Conservation (phyloP, 2,797 vertebrate genomes). For the Megaceryle alcyon region DNA sequence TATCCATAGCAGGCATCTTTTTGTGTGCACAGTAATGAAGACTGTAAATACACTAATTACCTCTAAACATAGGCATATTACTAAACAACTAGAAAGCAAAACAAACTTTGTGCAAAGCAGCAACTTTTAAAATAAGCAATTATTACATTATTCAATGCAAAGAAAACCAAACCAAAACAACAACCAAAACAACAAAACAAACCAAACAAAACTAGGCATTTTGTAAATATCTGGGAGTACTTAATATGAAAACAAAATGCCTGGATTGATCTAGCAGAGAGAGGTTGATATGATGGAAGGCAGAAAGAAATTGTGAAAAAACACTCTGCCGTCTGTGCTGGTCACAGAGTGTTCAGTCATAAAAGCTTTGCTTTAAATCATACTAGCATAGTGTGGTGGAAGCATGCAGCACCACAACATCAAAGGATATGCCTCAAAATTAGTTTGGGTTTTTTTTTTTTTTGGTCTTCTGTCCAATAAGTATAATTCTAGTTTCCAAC, state of each 20-base stretch:
- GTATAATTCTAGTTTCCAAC: conserved; percentile 6
- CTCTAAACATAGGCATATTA: conserved; percentile 46
- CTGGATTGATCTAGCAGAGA: conserved; percentile 20
- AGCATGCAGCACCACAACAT: conserved; percentile 62
- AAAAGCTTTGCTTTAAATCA: conserved; percentile 52
- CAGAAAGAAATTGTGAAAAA: conserved; percentile 45
- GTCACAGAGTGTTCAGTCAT: conserved; percentile 52
- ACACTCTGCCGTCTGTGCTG: conserved; percentile 24
- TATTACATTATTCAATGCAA: conserved; percentile 32
- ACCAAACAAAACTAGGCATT: conserved; percentile 5
- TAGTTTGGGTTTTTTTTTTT: neutral
- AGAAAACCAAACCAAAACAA: neutral
- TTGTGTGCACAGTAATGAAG: conserved; percentile 72
- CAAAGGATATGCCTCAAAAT: conserved; percentile 22
- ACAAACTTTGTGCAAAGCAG: conserved; percentile 2
- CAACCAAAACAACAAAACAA: too few species aligned
- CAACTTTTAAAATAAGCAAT: conserved; percentile 47
- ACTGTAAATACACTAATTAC: conserved; percentile 46
- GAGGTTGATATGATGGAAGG: neutral
- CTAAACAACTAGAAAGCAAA: conserved; percentile 48
- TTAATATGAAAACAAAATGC: conserved; percentile 53
- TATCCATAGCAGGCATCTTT: conserved; percentile 27
- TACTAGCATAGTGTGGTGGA: neutral
- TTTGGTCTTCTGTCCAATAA: neutral
- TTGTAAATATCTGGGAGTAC: conserved; percentile 4